Evolutionary conservation across 2,888 invertebrate species (phyloP).

Genomic region (Pilophorus perplexus): DNA sequence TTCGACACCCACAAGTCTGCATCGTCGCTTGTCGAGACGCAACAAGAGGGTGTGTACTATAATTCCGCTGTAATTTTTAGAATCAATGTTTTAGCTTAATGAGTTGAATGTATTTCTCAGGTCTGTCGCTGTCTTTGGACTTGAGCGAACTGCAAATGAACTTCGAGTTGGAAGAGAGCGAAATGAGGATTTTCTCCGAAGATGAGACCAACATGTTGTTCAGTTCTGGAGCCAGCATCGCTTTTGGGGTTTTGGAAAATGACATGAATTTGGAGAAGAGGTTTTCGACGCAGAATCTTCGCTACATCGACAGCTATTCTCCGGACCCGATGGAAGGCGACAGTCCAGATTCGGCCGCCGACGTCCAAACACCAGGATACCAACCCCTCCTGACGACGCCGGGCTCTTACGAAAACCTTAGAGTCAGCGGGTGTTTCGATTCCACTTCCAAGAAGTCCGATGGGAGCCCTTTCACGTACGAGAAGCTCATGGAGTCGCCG

Average conservation of each 20-base stretch:
- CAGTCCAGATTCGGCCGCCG: constrained; percentile 39
- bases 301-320: constrained; percentile 77
- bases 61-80: background rate
- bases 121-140: constrained; percentile 60
- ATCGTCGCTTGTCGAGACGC: constrained; percentile 45
- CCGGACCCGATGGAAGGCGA: constrained; percentile 59
- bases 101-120: constrained; percentile 6
- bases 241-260: constrained; percentile 27
- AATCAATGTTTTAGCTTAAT: background rate
- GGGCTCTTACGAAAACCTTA: constrained; percentile 41
- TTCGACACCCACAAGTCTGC: constrained; percentile 42
- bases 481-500: constrained; percentile 43
- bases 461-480: constrained; percentile 40
- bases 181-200: constrained; percentile 85
- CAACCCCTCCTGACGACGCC: constrained; percentile 44
- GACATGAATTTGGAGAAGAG: constrained; percentile 70
- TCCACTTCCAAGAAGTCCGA: constrained; percentile 40
- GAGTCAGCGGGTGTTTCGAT: constrained; percentile 25
- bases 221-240: constrained; percentile 46
- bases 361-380: constrained; percentile 37
- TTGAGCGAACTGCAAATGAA: constrained; percentile 80
- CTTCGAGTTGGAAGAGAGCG: constrained; percentile 79
- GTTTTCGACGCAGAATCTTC: constrained; percentile 62
- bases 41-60: constrained; percentile 41
- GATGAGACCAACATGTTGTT: constrained; percentile 62